Percentiles rank a stretch among this genome's conserved stretches.
These are phyloP conservation scores for Semotilus atromaculatus DNA, from an alignment of 2,797 vertebrate species.

Conservation along the genomic window DNA sequence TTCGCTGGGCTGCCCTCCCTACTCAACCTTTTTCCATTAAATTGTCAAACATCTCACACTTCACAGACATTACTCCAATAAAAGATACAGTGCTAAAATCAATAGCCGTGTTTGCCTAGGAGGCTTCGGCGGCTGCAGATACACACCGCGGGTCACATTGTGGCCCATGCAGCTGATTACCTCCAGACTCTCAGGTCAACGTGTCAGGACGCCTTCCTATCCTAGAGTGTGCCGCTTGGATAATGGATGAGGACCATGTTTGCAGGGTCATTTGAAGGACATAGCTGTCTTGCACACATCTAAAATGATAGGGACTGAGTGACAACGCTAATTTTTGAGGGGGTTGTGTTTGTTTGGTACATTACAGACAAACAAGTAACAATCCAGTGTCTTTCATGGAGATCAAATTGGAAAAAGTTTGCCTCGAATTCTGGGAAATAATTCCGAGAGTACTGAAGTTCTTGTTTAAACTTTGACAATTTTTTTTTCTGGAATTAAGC, in stretches of 20 bases:
- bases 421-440: neutral
- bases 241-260: conserved; percentile 36
- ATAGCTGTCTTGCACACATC: neutral
- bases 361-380: neutral
- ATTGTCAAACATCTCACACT: conserved; percentile 66
- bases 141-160: conserved; percentile 33
- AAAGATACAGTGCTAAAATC: conserved; percentile 57
- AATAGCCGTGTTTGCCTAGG: conserved; percentile 51
- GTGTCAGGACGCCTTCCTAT: conserved; percentile 14
- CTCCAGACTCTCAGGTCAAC: conserved; percentile 14
- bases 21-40: conserved; percentile 47
- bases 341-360: neutral
- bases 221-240: neutral
- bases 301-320: neutral
- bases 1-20: conserved; percentile 23
- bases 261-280: conserved; percentile 39
- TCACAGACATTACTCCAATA: conserved; percentile 59
- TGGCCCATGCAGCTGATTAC: conserved; percentile 24
- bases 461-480: neutral
- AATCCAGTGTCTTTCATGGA: neutral
- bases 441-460: neutral
- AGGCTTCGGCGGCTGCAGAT: conserved; percentile 22
- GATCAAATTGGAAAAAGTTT: neutral
- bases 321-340: neutral
- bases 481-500: neutral